phyloP scores from a whole-genome alignment of 2,888 invertebrate genomes.

The Leptinotarsa tumamoca region DNA sequence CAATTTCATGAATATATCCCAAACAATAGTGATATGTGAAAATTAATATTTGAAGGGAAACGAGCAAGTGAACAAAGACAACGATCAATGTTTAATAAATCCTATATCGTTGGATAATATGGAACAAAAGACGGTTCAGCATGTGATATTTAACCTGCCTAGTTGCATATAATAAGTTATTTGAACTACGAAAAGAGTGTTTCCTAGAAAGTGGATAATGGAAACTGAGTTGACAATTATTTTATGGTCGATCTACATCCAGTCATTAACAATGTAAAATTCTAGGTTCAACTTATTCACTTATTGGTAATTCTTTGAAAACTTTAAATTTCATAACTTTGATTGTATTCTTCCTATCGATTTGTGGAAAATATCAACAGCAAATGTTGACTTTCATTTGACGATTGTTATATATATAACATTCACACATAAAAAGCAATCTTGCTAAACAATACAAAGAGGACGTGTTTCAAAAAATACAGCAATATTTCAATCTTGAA shows the following conservation, averaged over 20 bases:
- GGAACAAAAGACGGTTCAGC: background rate
- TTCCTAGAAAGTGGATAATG: background rate
- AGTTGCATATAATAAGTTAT: background rate
- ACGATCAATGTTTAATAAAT: background rate
- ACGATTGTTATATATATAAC: no score
- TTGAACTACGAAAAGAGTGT: background rate
- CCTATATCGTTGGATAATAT: background rate
- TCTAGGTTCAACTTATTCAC: background rate
- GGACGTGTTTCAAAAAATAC: no score
- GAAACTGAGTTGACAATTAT: background rate
- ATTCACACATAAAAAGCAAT: no score
- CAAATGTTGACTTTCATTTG: no score
- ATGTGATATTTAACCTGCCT: background rate
- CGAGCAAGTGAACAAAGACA: background rate
- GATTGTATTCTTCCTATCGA: no score
- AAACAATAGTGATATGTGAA: slow-evolving; percentile 3
- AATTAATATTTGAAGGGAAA: background rate
- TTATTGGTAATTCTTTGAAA: background rate
- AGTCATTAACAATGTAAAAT: background rate
- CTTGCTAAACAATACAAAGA: no score
- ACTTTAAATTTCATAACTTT: background rate
- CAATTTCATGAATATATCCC: slow-evolving; percentile 1
- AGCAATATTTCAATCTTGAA: no score
- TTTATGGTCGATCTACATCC: background rate
- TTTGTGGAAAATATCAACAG: no score